These are phyloP conservation scores for Gallinago jamesoni DNA, from an alignment of 2,113 vertebrate species.

Conservation along the genomic window DNA sequence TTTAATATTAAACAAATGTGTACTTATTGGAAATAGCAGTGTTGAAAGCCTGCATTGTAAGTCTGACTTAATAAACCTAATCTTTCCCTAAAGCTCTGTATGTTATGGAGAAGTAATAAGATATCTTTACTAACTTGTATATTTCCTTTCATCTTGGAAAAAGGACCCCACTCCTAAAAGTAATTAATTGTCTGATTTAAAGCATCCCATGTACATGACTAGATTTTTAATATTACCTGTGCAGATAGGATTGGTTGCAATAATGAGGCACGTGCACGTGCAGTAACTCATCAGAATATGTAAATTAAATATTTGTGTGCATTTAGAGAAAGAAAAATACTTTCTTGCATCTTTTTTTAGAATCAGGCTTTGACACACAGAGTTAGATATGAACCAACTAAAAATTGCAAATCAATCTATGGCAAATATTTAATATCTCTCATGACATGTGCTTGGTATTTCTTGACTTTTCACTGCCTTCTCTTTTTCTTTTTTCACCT, in stretches of 20 bases:
- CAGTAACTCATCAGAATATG: background rate
- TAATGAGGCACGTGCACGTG: background rate
- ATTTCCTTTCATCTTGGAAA: slow-evolving; percentile 48
- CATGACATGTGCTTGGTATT: background rate
- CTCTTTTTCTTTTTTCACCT: background rate
- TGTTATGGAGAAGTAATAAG: slow-evolving; percentile 36
- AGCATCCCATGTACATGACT: background rate
- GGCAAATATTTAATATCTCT: slow-evolving; percentile 18
- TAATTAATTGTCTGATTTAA: slow-evolving; percentile 49
- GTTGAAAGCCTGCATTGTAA: slow-evolving; percentile 46
- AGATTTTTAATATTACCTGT: slow-evolving; percentile 32
- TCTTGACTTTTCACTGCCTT: background rate
- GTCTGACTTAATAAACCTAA: slow-evolving; percentile 59
- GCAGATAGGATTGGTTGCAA: background rate
- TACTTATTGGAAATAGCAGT: slow-evolving; percentile 59
- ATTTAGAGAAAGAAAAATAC: background rate
- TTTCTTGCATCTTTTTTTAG: slow-evolving; percentile 3
- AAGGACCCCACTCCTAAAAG: slow-evolving; percentile 5
- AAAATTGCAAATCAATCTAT: background rate
- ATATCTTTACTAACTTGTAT: slow-evolving; percentile 46
- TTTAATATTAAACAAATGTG: slow-evolving; percentile 68
- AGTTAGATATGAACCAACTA: background rate
- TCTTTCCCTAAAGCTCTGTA: slow-evolving; percentile 38
- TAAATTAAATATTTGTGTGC: background rate
- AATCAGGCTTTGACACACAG: background rate